A percentile compares a stretch with the other conserved stretches of the same genome.
Evolutionary conservation across 2,888 invertebrate genomes (phyloP).

Genomic region (Thereva unica): DNA sequence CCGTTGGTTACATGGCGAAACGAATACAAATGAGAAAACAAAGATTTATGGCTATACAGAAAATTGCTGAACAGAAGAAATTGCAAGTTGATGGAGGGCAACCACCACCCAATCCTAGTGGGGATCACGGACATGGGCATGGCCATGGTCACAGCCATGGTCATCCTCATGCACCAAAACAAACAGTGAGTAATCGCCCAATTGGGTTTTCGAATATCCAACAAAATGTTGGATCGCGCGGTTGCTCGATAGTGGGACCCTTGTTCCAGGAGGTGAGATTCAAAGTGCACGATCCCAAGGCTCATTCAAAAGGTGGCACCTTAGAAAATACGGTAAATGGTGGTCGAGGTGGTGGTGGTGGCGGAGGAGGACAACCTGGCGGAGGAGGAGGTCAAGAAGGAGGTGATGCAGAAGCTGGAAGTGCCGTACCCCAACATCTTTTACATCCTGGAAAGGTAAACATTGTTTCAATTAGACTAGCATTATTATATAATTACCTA

Average conservation of each 20-base stretch:
- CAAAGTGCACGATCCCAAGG: conserved; percentile 93
- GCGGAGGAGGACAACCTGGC: conserved; percentile 61
- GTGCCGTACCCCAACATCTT: conserved; percentile 72
- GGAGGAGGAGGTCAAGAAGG: conserved; percentile 54
- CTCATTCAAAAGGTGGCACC: conserved; percentile 89
- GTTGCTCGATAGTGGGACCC: conserved; percentile 67
- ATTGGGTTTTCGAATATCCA: conserved; percentile 60
- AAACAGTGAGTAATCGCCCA: conserved; percentile 61
- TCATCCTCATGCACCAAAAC: conserved; percentile 60
- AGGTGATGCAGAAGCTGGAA: conserved; percentile 46
- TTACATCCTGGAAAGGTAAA: conserved; percentile 82
- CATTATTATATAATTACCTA: not conserved
- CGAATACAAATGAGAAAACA: conserved; percentile 95
- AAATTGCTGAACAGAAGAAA: conserved; percentile 91
- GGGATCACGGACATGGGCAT: conserved; percentile 61
- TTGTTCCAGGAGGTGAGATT: conserved; percentile 90
- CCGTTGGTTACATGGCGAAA: conserved; percentile 97
- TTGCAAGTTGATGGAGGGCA: conserved; percentile 77
- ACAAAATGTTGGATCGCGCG: conserved; percentile 60
- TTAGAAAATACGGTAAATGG: conserved; percentile 91
- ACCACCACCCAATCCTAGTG: conserved; percentile 71
- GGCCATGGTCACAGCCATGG: conserved; percentile 60
- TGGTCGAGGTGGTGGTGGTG: conserved; percentile 67
- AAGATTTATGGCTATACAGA: conserved; percentile 86
- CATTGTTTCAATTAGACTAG: conserved; percentile 44